A percentile compares a stretch with the other conserved stretches of the same genome.
phyloP scores from a whole-genome alignment of 1,140 invertebrate genomes.

The Schlechtendalia chinensis region DNA sequence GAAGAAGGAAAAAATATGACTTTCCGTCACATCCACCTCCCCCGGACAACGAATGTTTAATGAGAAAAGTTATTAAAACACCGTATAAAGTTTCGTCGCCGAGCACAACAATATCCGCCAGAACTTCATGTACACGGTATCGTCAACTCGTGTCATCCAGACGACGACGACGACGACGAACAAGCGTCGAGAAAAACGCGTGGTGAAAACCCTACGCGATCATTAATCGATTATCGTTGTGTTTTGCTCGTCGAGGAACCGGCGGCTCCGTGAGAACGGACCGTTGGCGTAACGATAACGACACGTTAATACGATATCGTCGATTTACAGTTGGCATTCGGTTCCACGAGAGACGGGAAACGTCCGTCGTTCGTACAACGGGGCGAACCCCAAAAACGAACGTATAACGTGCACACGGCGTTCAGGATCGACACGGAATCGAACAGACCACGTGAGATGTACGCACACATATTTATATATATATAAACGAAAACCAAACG shows the following conservation, averaged over 20 bases:
- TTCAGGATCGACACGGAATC: no score
- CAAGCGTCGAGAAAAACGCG: no score
- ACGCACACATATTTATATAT: not conserved
- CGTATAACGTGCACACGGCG: no score
- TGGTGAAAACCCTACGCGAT: not conserved
- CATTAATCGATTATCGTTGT: not conserved
- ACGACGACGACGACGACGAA: no score
- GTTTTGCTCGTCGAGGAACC: no score
- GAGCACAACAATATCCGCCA: not conserved
- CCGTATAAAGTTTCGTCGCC: not conserved
- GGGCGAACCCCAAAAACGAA: no score
- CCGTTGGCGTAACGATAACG: no score
- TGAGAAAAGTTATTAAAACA: not conserved
- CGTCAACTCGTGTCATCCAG: no score
- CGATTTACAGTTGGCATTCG: no score
- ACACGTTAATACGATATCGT: no score
- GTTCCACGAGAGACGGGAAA: not conserved
- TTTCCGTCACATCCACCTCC: not conserved
- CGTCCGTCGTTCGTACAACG: slow-evolving; percentile 10
- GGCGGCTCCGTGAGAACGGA: not conserved
- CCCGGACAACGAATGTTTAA: slow-evolving; percentile 7
- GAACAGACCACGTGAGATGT: not conserved
- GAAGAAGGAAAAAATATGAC: not conserved
- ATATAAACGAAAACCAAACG: not conserved
- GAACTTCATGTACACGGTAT: no score